phyloP scores from a whole-genome alignment of 2,888 invertebrate genomes.

The Amblyjoppa fuscipennis region DNA sequence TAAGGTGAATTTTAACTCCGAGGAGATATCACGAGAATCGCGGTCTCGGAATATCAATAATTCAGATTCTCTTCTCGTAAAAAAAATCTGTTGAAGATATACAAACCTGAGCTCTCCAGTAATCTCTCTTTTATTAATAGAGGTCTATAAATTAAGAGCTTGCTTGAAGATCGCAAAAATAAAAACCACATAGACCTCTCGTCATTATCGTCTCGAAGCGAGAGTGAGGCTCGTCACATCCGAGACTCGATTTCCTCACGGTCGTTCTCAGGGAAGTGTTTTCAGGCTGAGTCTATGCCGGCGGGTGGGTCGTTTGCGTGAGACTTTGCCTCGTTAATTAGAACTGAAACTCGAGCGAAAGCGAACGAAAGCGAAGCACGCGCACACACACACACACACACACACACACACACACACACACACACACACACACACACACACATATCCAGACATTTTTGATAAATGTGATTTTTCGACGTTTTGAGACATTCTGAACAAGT shows the following conservation, averaged over 20 bases:
- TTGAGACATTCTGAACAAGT: too few species aligned
- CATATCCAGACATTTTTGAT: neutral
- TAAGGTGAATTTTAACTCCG: slow-evolving; percentile 47
- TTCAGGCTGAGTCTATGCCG: slow-evolving; percentile 32
- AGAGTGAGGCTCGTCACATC: slow-evolving; percentile 38
- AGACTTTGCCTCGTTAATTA: slow-evolving; percentile 79
- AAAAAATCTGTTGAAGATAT: neutral
- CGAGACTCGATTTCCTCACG: slow-evolving; percentile 66
- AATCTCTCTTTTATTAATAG: neutral
- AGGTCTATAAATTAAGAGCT: neutral
- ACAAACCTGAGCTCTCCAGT: neutral
- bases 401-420: neutral
- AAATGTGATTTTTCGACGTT: too few species aligned
- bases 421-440: neutral
- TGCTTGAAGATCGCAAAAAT: neutral
- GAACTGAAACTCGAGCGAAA: slow-evolving; percentile 76
- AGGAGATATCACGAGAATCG: neutral
- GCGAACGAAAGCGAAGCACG: slow-evolving; percentile 37
- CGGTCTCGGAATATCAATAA: slow-evolving; percentile 30
- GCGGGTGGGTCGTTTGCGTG: slow-evolving; percentile 72
- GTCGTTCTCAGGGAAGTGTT: slow-evolving; percentile 78
- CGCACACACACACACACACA: too few species aligned
- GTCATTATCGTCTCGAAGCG: neutral
- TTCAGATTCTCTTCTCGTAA: neutral
- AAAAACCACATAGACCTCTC: neutral